Base-by-base conservation (phyloP, 2,797 vertebrate species). In the Gallinago nigripennis region DNA sequence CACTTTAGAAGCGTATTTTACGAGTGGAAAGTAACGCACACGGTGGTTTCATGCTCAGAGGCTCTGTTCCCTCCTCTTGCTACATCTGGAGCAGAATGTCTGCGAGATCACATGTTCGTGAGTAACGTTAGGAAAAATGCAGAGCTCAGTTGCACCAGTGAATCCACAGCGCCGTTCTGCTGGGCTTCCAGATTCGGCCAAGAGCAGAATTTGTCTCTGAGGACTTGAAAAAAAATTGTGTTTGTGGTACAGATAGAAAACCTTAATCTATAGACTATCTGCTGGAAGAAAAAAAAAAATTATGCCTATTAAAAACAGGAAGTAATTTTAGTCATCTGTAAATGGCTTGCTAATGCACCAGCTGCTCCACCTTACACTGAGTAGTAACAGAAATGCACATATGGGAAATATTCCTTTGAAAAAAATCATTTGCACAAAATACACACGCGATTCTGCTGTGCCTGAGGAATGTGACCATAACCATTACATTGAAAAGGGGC, bases 61-160 rank as follows among this genome's bases (percentile, higher is more conserved):
- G 43, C 80, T 82, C 66, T 16, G 39, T 58, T 95, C 87, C 65
- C 88, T 96, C 88, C 92, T 82, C 2, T 94, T 94, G 90, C 96
- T 94, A 64, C 96, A 95, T 96, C 92, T 93, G 92, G 94, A 95
- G 84, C 78, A 92, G 92, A 68, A 53, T 33, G 81, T 93, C 92
- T 96, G 92, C 93, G 73, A 65, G 82, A 96, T 97, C 96, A 96
- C 90, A 88, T 96, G 84, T 30, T 85, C 1, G 35, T 94, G 93
- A 96, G 94, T 97, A 97, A 97, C 3, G 0, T 58, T 33, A 58
- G 80, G 88, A 95, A 96, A 93, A 95, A 93, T 94, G 90, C 92
- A 94, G 87, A 82, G 61, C 91, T 95, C 69, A 23, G 83, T 66
- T 72, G 45, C 71, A 84, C 61, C 79, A 83, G 61, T 2, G 0